Percentiles rank a stretch among this genome's conserved stretches.
phyloP scores from a whole-genome alignment of 2,113 vertebrate genomes.

The Myodes glareolus region DNA sequence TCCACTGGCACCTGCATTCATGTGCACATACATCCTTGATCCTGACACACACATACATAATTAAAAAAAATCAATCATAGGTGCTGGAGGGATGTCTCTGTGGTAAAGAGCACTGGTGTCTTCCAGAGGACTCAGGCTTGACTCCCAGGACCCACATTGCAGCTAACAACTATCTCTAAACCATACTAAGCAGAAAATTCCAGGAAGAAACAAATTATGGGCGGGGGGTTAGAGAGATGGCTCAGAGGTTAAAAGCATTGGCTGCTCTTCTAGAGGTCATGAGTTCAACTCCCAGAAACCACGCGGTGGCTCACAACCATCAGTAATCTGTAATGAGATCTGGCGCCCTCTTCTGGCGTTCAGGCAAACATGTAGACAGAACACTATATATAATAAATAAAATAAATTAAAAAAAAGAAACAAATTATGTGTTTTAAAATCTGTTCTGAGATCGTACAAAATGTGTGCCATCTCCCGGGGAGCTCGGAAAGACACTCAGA shows the following conservation, averaged over 20 bases:
- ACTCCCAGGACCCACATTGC: neutral
- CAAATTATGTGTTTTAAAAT: neutral
- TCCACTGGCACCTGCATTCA: neutral
- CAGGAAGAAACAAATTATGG: neutral
- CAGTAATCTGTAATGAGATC: too few relatives aligned
- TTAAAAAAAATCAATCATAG: neutral
- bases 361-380: too few relatives aligned
- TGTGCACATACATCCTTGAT: too few relatives aligned
- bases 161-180: neutral
- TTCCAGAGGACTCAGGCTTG: neutral
- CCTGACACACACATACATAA: neutral
- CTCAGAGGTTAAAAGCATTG: too few relatives aligned
- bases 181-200: neutral
- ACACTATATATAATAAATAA: too few relatives aligned
- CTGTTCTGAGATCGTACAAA: neutral
- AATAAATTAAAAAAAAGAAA: neutral
- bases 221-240: too few relatives aligned
- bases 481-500: neutral
- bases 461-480: neutral
- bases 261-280: too few relatives aligned
- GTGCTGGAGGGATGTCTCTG: neutral
- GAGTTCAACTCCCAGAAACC: too few relatives aligned
- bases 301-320: too few relatives aligned
- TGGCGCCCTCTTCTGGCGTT: too few relatives aligned
- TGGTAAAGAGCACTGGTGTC: neutral